phyloP scores from a whole-genome alignment of 30 jellyfish, hydroid and myxozoan genomes.

The Phacellophora camtschatica region DNA sequence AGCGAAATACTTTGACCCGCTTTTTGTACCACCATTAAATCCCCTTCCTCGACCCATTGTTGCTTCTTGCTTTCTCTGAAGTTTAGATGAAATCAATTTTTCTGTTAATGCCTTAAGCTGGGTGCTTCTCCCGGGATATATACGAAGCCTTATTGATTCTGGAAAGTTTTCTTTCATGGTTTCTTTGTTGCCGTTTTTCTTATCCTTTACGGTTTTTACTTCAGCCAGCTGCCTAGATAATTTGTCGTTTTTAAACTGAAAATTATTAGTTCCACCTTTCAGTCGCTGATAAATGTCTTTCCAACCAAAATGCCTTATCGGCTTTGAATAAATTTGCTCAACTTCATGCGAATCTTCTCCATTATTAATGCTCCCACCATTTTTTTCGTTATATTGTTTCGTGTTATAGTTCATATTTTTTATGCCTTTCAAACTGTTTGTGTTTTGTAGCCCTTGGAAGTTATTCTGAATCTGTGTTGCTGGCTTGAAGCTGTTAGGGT shows the following conservation, averaged over 20 bases:
- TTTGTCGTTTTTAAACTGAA: no score
- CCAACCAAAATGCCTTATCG: not conserved
- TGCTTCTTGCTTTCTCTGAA: not conserved
- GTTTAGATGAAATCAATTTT: not conserved
- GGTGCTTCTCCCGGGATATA: not conserved
- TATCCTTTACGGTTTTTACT: not conserved
- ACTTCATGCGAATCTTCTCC: no score
- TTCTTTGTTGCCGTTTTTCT: not conserved
- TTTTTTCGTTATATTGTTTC: no score
- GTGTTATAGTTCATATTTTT: no score
- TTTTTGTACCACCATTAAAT: not conserved
- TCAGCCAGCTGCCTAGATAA: not conserved
- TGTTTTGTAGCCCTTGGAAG: no score
- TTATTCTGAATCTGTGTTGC: no score
- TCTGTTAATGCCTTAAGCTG: not conserved
- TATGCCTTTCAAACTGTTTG: no score
- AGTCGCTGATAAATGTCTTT: conserved; percentile 8
- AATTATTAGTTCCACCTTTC: not conserved
- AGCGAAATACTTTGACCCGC: conserved; percentile 6
- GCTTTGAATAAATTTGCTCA: not conserved
- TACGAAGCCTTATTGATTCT: conserved; percentile 10
- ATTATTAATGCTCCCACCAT: no score
- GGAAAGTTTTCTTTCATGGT: not conserved
- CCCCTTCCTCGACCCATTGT: not conserved
- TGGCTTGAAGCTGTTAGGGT: no score